A percentile compares a stretch with the other conserved stretches of the same genome.
phyloP scores from a whole-genome alignment of 2,113 vertebrate genomes.

The Panurus biarmicus region DNA sequence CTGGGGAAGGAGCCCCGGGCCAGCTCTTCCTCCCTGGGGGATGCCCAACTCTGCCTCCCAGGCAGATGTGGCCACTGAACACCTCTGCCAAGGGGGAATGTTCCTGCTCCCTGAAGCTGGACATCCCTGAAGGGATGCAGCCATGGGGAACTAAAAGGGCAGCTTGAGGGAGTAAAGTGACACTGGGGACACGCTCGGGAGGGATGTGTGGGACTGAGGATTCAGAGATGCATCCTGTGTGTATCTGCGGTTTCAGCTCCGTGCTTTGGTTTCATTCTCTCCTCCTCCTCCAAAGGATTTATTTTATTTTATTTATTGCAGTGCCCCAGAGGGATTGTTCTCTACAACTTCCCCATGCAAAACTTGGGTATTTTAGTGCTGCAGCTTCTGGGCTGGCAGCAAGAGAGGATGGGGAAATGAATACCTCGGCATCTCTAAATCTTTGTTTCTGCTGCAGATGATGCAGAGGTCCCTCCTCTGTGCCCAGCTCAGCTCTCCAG shows the following conservation, averaged over 20 bases:
- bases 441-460: not conserved
- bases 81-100: not conserved
- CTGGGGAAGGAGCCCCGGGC: not conserved
- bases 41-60: not conserved
- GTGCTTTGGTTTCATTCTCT: not conserved
- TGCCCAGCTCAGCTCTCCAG: not conserved
- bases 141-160: not conserved
- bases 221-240: not conserved
- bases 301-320: fast-evolving
- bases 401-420: not conserved
- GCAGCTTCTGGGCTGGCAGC: not conserved
- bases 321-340: not conserved
- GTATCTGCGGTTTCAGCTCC: not conserved
- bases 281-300: not conserved
- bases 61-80: not conserved
- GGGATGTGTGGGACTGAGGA: not conserved
- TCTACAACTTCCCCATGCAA: not conserved
- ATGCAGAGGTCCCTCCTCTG: not conserved
- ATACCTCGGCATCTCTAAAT: not conserved
- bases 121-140: not conserved
- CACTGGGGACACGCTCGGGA: not conserved
- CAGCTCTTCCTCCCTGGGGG: not conserved
- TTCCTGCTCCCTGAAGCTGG: not conserved
- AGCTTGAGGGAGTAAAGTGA: not conserved
- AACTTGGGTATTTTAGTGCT: not conserved